Base-by-base conservation (phyloP, 2,888 invertebrate genomes). In the Drosophila kokeensis region DNA sequence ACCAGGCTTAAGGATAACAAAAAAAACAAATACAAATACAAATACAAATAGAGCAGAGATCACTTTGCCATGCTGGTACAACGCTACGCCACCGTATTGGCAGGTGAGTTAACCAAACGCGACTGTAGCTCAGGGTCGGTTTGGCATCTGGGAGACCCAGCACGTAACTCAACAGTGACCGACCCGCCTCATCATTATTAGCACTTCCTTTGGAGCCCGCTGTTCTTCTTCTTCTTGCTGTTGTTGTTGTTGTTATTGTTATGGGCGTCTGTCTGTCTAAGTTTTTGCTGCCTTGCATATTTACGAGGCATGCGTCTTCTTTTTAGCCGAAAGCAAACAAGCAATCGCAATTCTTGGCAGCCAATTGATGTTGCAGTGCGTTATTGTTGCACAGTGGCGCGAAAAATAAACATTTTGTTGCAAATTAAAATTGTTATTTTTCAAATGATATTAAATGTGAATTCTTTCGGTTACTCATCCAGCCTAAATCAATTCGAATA, bases 231-330 rank as follows among this genome's bases (percentile, higher is more conserved):
- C 24, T 24, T 24, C 2, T 24, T 24, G 53, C 29, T 45, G 30
- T 40, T 40, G 53, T 32, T 45, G 30, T 40, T 40, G 54, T 38
- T 69, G 49, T 73, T 64, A 49, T 55, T 68, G 65, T 49, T 76
- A 62, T 71, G 82, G 82, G 81, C 81, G 83, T 89, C 81, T 84
- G 87, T 87, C 83, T 82, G 83, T 82, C 80, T 76, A 84, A 86
- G 59, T 83, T 88, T 81, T 87, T 87, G 90, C 73, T 90, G 69
- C 83, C 82, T 89, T 78, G 84, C 87, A 87, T 87, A 82, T 89
- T 89, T 89, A 90, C 87, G 90, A 86, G 71, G 76, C 82, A 83
- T 88, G 86, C 81, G 89, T 86, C 82, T 87, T 82, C 69, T 68
- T 74, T 81, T 79, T 73, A 73, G 74, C 83, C 73, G 75, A 52